phyloP scores from a whole-genome alignment of 2,113 vertebrate species.

The Tauraco erythrolophus region DNA sequence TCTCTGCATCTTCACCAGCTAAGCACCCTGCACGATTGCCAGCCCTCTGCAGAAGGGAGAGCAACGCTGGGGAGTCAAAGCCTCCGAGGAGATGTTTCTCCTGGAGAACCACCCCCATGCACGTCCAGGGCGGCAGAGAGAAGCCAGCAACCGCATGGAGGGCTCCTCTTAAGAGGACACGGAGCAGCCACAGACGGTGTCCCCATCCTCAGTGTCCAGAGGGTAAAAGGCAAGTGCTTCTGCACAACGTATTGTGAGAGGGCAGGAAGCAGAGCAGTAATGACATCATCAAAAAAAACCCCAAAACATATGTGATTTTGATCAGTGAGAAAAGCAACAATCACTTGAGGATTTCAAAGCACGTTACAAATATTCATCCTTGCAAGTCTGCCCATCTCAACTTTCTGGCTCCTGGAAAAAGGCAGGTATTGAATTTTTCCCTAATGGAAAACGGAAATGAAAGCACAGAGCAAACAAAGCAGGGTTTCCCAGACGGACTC shows the following conservation, averaged over 20 bases:
- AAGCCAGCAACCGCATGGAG: not conserved
- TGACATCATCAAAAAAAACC: not conserved
- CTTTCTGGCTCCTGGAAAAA: not conserved
- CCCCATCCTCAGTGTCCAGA: not conserved
- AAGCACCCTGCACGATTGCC: not conserved
- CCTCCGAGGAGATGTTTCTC: not conserved
- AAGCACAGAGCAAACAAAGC: not conserved
- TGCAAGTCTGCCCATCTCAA: not conserved
- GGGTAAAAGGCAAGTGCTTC: not conserved
- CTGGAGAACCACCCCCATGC: not conserved
- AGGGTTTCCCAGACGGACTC: not conserved
- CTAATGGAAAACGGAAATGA: not conserved
- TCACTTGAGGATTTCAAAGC: not conserved
- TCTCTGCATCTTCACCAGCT: not conserved
- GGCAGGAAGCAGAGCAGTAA: not conserved
- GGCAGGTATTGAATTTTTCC: not conserved
- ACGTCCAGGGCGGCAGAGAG: not conserved
- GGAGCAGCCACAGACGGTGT: rapidly evolving
- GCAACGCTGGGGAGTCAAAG: not conserved
- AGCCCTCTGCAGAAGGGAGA: not conserved
- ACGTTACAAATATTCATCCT: not conserved
- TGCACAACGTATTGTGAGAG: not conserved
- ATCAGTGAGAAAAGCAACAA: not conserved
- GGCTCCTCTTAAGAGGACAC: not conserved
- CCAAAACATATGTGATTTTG: not conserved